Percentiles rank a stretch among this genome's conserved stretches.
phyloP scores from a whole-genome alignment of 1,140 invertebrate genomes.

The Euwallacea similis region DNA sequence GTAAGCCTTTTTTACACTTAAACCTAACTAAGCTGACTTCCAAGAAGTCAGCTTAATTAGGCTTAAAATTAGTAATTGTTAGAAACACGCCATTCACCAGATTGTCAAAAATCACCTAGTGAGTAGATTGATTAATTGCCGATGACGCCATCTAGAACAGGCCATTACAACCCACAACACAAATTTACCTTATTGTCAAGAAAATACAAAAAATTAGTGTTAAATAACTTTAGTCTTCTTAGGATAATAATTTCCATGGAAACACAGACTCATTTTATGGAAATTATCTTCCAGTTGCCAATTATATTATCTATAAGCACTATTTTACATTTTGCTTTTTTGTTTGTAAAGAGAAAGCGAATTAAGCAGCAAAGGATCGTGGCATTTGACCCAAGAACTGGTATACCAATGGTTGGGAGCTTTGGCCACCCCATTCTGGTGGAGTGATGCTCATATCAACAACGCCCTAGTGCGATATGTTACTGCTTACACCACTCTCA shows the following conservation, averaged over 20 bases:
- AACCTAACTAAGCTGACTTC: too few species aligned
- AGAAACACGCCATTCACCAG: not conserved
- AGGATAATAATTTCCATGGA: too few species aligned
- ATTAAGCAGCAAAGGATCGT: constrained; percentile 60
- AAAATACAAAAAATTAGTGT: too few species aligned
- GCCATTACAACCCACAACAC: too few species aligned
- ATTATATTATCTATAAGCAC: not conserved
- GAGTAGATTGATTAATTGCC: too few species aligned
- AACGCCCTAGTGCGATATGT: constrained; percentile 73
- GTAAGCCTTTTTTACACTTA: constrained; percentile 59
- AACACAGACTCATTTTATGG: too few species aligned
- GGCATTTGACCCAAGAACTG: constrained; percentile 67
- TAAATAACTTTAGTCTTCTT: too few species aligned
- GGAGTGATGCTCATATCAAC: constrained; percentile 70
- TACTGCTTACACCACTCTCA: constrained; percentile 66
- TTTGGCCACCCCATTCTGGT: constrained; percentile 69
- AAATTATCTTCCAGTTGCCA: not conserved
- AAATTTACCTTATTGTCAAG: too few species aligned
- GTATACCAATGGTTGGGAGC: constrained; percentile 77
- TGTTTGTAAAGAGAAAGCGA: constrained; percentile 66
- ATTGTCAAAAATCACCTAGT: too few species aligned
- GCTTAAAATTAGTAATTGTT: too few species aligned
- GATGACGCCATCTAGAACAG: too few species aligned
- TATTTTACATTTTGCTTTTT: constrained; percentile 2
- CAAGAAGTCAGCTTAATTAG: too few species aligned